Percentiles rank a stretch among this genome's conserved stretches.
Evolutionary conservation across 2,113 vertebrate species (phyloP).

Genomic region (Phrynosoma platyrhinos): DNA sequence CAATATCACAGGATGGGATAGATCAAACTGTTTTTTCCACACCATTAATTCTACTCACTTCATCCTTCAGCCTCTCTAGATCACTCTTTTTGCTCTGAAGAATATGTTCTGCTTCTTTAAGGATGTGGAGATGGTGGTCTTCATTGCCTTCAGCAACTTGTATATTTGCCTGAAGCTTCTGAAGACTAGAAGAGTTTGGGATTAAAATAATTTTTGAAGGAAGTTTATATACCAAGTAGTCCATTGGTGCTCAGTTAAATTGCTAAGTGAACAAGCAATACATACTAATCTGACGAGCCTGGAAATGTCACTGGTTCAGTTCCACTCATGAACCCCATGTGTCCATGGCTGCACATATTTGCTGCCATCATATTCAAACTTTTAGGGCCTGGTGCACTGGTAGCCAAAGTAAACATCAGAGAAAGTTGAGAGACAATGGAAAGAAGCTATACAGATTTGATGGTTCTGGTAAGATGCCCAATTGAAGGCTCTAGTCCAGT

Average conservation of each 20-base stretch:
- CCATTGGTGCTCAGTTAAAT: not conserved
- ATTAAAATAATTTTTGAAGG: slow-evolving; percentile 12
- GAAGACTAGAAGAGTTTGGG: slow-evolving; percentile 74
- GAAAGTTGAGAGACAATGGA: not conserved
- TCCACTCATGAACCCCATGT: too few species aligned
- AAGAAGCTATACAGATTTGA: not conserved
- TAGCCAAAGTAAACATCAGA: too few species aligned
- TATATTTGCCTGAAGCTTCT: slow-evolving; percentile 79
- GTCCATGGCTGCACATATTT: too few species aligned
- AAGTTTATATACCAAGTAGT: not conserved
- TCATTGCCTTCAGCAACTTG: slow-evolving; percentile 72
- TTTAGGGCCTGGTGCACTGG: not conserved
- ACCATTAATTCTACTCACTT: slow-evolving; percentile 69
- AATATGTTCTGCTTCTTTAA: slow-evolving; percentile 78
- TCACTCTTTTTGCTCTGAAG: slow-evolving; percentile 76
- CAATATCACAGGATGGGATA: not conserved
- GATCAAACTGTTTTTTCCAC: not conserved
- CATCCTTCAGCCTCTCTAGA: slow-evolving; percentile 75
- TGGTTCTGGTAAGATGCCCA: too few species aligned
- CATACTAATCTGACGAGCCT: not conserved
- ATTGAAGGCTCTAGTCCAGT: not conserved
- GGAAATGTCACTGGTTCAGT: not conserved
- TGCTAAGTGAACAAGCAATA: not conserved
- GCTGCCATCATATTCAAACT: not conserved
- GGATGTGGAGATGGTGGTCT: slow-evolving; percentile 74